These are phyloP conservation scores for Festucalex cinctus DNA, from an alignment of 2,113 vertebrate species.

Conservation along the genomic window DNA sequence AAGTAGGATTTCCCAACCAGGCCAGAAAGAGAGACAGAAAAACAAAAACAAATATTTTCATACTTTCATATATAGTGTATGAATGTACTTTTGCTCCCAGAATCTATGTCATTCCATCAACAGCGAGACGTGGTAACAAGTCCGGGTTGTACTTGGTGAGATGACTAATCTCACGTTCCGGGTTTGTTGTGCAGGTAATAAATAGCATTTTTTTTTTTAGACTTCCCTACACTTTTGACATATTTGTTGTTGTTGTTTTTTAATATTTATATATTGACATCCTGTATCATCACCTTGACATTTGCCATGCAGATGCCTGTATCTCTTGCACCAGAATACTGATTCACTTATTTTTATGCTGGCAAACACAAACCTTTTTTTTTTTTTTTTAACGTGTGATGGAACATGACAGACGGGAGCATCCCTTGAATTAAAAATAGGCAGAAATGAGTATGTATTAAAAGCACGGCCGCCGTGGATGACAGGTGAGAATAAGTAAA, in stretches of 20 bases:
- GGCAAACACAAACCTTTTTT: conserved; percentile 3
- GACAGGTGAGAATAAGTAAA: background rate
- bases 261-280: conserved; percentile 36
- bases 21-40: background rate
- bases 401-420: conserved; percentile 44
- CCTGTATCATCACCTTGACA: conserved; percentile 40
- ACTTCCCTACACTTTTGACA: background rate
- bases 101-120: conserved; percentile 35
- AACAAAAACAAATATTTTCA: background rate
- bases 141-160: conserved; percentile 18
- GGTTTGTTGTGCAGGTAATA: conserved; percentile 10
- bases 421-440: conserved; percentile 47
- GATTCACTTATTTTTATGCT: conserved; percentile 55
- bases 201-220: conserved; percentile 18
- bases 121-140: conserved; percentile 4
- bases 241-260: conserved; percentile 17
- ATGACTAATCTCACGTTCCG: conserved; percentile 17
- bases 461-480: background rate
- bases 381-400: conserved; percentile 10
- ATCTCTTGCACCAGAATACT: conserved; percentile 45
- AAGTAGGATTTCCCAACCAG: too few species aligned
- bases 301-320: conserved; percentile 27
- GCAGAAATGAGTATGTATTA: conserved; percentile 5
- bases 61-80: background rate
- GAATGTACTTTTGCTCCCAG: conserved; percentile 3